phyloP scores from a whole-genome alignment of 1,140 invertebrate genomes.

The Cydia pomonella region DNA sequence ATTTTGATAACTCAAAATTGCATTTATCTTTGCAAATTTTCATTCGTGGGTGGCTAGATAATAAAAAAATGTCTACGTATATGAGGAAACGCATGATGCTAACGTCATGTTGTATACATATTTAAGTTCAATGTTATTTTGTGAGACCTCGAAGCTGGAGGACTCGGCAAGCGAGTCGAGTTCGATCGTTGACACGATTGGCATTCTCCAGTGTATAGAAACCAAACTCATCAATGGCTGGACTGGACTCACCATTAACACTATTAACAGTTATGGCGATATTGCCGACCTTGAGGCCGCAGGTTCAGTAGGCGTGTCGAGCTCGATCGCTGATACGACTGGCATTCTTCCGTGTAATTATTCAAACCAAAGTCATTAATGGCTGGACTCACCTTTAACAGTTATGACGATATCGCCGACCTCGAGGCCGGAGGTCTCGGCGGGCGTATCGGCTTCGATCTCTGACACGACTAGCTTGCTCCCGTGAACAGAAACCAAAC shows the following conservation, averaged over 20 bases:
- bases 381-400: constrained; percentile 83
- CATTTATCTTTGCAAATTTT: no score
- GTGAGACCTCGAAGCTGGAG: constrained; percentile 90
- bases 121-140: no score
- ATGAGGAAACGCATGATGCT: no score
- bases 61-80: no score
- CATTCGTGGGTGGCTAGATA: no score
- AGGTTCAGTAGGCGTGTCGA: constrained; percentile 94
- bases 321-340: constrained; percentile 96
- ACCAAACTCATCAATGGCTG: no score
- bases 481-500: background rate
- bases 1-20: no score
- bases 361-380: constrained; percentile 87
- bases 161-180: constrained; percentile 46
- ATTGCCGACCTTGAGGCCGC: constrained; percentile 95
- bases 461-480: constrained; percentile 73
- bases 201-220: no score
- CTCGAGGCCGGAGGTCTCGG: constrained; percentile 93
- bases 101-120: no score
- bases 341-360: constrained; percentile 96
- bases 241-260: constrained; percentile 82
- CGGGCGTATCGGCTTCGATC: constrained; percentile 55
- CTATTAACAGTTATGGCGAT: constrained; percentile 96
- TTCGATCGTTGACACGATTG: constrained; percentile 72
- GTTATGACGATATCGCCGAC: constrained; percentile 96